phyloP scores from a whole-genome alignment of 2,113 vertebrate species.

The Nansenia antarctica region DNA sequence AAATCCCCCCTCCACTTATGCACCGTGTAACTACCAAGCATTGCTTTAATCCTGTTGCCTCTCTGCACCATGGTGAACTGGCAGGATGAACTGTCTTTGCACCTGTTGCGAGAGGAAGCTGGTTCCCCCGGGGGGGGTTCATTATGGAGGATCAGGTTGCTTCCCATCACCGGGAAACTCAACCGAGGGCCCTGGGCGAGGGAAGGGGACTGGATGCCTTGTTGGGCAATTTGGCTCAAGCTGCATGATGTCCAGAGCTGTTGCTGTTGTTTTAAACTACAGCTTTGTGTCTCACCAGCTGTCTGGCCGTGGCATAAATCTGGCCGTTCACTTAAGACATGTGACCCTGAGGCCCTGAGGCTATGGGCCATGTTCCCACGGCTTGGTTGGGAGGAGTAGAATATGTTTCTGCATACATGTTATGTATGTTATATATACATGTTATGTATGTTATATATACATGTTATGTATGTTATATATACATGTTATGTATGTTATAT shows the following conservation, averaged over 20 bases:
- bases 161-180: slow-evolving; percentile 58
- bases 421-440: too few relatives aligned
- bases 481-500: too few relatives aligned
- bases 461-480: too few relatives aligned
- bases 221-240: slow-evolving; percentile 62
- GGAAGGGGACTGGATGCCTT: slow-evolving; percentile 53
- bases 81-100: slow-evolving; percentile 71
- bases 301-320: slow-evolving; percentile 60
- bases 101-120: slow-evolving; percentile 81
- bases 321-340: slow-evolving; percentile 16
- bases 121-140: slow-evolving; percentile 69
- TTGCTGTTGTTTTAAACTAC: slow-evolving; percentile 71
- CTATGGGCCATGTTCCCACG: slow-evolving; percentile 51
- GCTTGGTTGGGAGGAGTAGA: too few relatives aligned
- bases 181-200: slow-evolving; percentile 44
- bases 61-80: slow-evolving; percentile 63
- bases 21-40: too few relatives aligned
- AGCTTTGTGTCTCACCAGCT: slow-evolving; percentile 72
- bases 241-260: slow-evolving; percentile 42
- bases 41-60: slow-evolving; percentile 60
- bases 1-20: too few relatives aligned
- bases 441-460: too few relatives aligned
- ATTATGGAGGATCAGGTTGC: slow-evolving; percentile 79
- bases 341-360: slow-evolving; percentile 55
- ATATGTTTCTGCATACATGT: too few relatives aligned